Base-by-base conservation (phyloP, 2,113 vertebrate genomes). In the Chroicocephalus ridibundus region DNA sequence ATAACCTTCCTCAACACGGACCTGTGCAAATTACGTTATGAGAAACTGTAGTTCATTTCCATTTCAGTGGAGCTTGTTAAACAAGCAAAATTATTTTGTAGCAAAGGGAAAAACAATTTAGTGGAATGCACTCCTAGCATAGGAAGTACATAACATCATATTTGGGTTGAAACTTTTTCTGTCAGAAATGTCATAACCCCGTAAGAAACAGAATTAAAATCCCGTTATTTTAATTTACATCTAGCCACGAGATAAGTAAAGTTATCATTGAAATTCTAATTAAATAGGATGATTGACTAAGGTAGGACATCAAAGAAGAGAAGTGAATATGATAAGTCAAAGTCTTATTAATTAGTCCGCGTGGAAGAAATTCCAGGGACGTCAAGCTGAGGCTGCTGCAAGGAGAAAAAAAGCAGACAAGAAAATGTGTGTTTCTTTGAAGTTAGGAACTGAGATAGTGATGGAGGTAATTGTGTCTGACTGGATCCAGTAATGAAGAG, bases 401-500 rank as follows among this genome's bases (percentile, higher is more conserved):
- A 98, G 97, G 96, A 98, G 97, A 96, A 97, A 96, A 98, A 98
- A 98, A 96, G 97, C 98, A 98, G 98, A 98, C 97, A 98, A 98
- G 98, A 98, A 98, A 98, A 98, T 95, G 97, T 97, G 97, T 97
- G 97, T 98, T 98, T 98, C 99, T 99, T 99, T 99, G 99, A 99
- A 99, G 99, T 99, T 98, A 96, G 97, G 97, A 97, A 95, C 95
- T 94, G 98, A 98, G 98, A 98, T 98, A 98, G 98, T 96, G 98
- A 98, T 96, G 97, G 98, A 98, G 98, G 98, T 99, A 99, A 99
- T 99, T 99, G 99, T 98, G 97, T 98, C 98, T 99, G 99, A 99
- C 98, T 98, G 98, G 96, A 98, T 98, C 97, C 96, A 98, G 98
- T 99, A 99, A 99, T 99, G 98, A 99, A 99, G 98, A 98, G 98